phyloP scores from a whole-genome alignment of 2,797 vertebrate genomes.

The Molossus molossus region DNA sequence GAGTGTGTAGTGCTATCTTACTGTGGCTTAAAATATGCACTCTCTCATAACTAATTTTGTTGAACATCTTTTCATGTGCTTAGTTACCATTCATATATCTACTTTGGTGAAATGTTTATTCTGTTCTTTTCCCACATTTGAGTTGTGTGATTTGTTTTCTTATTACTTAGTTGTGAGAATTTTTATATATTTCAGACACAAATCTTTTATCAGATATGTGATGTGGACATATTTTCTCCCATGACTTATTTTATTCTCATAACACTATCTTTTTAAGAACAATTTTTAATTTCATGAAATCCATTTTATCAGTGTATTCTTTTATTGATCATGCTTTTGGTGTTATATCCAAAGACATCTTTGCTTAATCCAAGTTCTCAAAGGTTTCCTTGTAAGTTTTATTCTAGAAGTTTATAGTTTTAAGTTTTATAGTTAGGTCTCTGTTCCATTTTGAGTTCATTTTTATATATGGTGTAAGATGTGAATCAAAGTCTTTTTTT shows the following conservation, averaged over 20 bases:
- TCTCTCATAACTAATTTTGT: neutral
- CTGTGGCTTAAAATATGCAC: neutral
- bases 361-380: too few species aligned
- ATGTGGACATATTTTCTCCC: neutral
- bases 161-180: neutral
- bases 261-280: neutral
- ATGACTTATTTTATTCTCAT: neutral
- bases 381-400: too few species aligned
- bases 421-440: too few species aligned
- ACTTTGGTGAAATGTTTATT: neutral
- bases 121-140: conserved; percentile 1
- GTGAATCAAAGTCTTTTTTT: too few species aligned
- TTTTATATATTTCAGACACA: neutral
- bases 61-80: neutral
- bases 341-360: too few species aligned
- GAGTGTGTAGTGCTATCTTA: neutral
- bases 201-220: neutral
- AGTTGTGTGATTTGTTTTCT: neutral
- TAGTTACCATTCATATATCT: too few species aligned
- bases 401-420: too few species aligned
- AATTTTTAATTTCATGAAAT: neutral
- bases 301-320: neutral
- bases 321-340: too few species aligned
- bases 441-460: too few species aligned
- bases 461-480: too few species aligned